Conservation (phyloP, 2,888 invertebrate genomes). For the Cheilosia scutellata region DNA sequence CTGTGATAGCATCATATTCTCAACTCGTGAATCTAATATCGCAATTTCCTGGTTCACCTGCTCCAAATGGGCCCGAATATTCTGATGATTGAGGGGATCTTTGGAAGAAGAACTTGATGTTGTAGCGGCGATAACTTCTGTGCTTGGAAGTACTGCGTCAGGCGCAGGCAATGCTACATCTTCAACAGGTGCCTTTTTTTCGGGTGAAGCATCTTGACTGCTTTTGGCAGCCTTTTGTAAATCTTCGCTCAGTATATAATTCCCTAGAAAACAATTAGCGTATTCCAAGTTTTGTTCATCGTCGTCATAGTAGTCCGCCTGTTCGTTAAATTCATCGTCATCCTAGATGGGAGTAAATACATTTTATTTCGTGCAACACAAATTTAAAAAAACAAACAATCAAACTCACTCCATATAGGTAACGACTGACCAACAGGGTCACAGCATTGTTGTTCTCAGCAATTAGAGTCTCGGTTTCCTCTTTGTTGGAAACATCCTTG, state of each 20-base stretch:
- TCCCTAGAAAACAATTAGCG: constrained; percentile 80
- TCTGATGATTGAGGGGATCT: constrained; percentile 80
- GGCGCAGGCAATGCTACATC: constrained; percentile 6
- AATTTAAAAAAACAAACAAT: not conserved
- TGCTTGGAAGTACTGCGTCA: constrained; percentile 11
- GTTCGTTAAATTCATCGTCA: constrained; percentile 81
- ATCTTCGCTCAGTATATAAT: constrained; percentile 80
- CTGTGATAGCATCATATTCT: constrained; percentile 84
- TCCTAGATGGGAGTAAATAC: constrained; percentile 66
- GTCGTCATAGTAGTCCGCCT: constrained; percentile 78
- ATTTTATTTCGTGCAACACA: constrained; percentile 3
- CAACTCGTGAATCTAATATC: constrained; percentile 86
- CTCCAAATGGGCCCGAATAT: constrained; percentile 81
- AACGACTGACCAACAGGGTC: constrained; percentile 87
- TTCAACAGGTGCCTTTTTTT: constrained; percentile 77
- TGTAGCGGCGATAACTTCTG: constrained; percentile 31
- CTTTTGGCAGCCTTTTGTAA: constrained; percentile 30
- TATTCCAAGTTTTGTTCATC: constrained; percentile 78
- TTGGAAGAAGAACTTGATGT: constrained; percentile 48
- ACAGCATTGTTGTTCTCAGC: constrained; percentile 86
- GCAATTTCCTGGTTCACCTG: constrained; percentile 86
- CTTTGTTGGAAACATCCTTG: constrained; percentile 86
- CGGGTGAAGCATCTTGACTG: constrained; percentile 69
- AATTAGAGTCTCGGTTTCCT: constrained; percentile 87
- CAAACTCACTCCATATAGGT: constrained; percentile 85